A percentile compares a stretch with the other conserved stretches of the same genome.
Evolutionary conservation across 2,797 vertebrate genomes (phyloP).

Genomic region (Sitta carolinensis): DNA sequence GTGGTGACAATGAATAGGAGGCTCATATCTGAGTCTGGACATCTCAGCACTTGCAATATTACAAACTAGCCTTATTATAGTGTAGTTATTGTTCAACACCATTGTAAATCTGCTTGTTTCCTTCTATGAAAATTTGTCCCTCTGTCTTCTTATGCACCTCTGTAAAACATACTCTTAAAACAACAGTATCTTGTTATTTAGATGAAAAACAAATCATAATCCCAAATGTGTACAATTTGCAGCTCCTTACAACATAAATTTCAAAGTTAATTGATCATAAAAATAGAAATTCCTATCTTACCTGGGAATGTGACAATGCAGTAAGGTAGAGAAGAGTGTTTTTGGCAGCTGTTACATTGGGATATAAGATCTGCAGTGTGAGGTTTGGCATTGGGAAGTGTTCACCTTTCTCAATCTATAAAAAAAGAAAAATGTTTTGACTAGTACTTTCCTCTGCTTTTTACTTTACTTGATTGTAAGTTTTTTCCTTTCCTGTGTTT

Average conservation of each 20-base stretch:
- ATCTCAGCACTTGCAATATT: background rate
- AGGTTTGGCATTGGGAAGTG: slow-evolving; percentile 80
- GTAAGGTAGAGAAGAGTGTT: slow-evolving; percentile 87
- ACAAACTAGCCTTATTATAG: background rate
- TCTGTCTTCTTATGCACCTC: background rate
- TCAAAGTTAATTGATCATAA: background rate
- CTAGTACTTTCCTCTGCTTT: background rate
- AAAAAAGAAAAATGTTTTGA: background rate
- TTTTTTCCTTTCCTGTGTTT: background rate
- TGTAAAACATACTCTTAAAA: background rate
- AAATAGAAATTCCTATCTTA: slow-evolving; percentile 57
- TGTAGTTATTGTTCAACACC: background rate
- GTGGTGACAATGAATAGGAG: background rate
- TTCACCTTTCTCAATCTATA: slow-evolving; percentile 82
- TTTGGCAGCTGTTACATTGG: slow-evolving; percentile 75
- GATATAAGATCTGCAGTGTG: slow-evolving; percentile 82
- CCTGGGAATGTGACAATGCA: slow-evolving; percentile 74
- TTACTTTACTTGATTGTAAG: no score
- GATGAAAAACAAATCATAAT: background rate
- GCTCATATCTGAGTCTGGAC: background rate
- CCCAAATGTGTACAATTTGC: background rate
- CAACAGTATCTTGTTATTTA: background rate
- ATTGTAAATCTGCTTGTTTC: background rate
- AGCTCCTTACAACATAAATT: background rate
- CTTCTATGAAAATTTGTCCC: background rate